Percentiles rank a stretch among this genome's conserved stretches.
These are phyloP conservation scores for Ecdyonurus torrentis DNA, from an alignment of 2,888 invertebrate genomes.

Conservation along the genomic window DNA sequence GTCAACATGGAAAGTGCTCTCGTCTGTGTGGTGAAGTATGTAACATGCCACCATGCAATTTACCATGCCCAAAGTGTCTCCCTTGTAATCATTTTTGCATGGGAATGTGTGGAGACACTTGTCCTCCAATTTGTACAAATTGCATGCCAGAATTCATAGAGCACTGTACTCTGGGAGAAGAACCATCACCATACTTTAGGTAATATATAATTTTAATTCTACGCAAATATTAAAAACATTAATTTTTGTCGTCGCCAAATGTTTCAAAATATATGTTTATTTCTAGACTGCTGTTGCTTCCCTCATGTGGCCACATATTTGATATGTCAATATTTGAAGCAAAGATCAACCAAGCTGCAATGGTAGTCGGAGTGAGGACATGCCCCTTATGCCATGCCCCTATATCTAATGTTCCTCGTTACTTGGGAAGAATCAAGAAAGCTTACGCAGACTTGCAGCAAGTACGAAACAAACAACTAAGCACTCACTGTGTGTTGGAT, in stretches of 20 bases:
- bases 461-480: conserved; percentile 20
- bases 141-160: conserved; percentile 33
- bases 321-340: conserved; percentile 30
- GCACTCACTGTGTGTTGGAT: conserved; percentile 8
- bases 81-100: conserved; percentile 44
- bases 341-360: conserved; percentile 18
- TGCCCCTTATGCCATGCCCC: conserved; percentile 43
- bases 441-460: conserved; percentile 22
- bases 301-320: conserved; percentile 34
- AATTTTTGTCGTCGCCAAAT: too few species aligned
- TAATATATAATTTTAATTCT: too few species aligned
- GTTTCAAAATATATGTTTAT: too few species aligned
- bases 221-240: too few species aligned
- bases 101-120: conserved; percentile 54
- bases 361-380: conserved; percentile 21
- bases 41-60: conserved; percentile 27
- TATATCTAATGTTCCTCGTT: conserved; percentile 37
- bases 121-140: conserved; percentile 37
- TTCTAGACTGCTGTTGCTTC: conserved; percentile 32
- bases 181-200: too few species aligned
- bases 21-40: conserved; percentile 32
- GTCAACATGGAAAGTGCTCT: conserved; percentile 32
- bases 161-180: conserved; percentile 27
- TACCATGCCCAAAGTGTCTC: conserved; percentile 26
- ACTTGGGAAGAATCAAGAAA: conserved; percentile 33